phyloP scores from a whole-genome alignment of 2,888 invertebrate species.

The Xestia xanthographa region DNA sequence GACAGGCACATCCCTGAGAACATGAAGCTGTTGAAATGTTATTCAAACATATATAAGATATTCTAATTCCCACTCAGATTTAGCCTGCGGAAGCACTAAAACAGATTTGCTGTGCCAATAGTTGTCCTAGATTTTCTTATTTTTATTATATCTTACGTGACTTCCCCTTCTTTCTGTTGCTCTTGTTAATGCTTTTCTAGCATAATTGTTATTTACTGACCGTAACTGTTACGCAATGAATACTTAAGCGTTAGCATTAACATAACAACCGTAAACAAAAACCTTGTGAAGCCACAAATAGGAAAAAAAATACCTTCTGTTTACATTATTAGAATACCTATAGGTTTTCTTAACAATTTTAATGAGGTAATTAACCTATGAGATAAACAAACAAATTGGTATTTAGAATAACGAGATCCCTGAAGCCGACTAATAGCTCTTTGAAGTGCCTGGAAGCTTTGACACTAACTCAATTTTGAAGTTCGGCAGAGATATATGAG shows the following conservation, averaged over 20 bases:
- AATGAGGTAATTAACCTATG: conserved; percentile 32
- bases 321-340: conserved; percentile 36
- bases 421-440: neutral
- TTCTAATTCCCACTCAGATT: conserved; percentile 44
- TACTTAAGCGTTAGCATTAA: conserved; percentile 50
- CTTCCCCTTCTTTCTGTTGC: conserved; percentile 49
- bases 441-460: conserved; percentile 28
- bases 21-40: conserved; percentile 48
- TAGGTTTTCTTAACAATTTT: conserved; percentile 12
- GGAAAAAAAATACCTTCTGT: conserved; percentile 13
- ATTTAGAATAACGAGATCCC: conserved; percentile 2
- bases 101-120: conserved; percentile 59
- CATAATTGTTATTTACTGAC: conserved; percentile 53
- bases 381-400: conserved; percentile 4
- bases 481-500: conserved; percentile 29
- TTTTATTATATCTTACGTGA: conserved; percentile 67
- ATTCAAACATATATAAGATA: conserved; percentile 41
- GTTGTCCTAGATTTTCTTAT: conserved; percentile 58
- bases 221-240: conserved; percentile 57
- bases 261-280: conserved; percentile 46
- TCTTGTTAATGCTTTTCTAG: conserved; percentile 55
- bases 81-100: conserved; percentile 37
- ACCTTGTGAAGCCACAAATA: conserved; percentile 38
- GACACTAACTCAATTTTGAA: conserved; percentile 29
- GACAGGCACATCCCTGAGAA: conserved; percentile 56